These are phyloP conservation scores for Corythornis vintsioides DNA, from an alignment of 2,113 vertebrate genomes.

Conservation along the genomic window DNA sequence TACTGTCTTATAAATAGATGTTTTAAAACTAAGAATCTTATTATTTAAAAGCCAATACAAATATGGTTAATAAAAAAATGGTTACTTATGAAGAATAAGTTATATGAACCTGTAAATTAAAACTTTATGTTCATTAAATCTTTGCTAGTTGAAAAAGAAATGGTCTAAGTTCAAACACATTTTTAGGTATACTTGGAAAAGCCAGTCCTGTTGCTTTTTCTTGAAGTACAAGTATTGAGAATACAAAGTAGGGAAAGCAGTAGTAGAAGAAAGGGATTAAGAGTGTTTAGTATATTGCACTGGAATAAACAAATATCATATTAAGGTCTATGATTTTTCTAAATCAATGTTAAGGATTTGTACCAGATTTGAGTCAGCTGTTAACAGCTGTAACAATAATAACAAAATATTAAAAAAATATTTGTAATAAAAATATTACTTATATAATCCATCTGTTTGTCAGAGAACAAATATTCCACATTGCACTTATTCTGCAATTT, in stretches of 20 bases:
- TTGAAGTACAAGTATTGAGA: not conserved
- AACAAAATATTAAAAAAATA: not conserved
- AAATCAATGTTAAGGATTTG: not conserved
- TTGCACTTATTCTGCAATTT: not conserved
- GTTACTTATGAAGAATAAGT: conserved; percentile 38
- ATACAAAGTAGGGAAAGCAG: not conserved
- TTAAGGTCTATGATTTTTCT: not conserved
- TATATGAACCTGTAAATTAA: conserved; percentile 63
- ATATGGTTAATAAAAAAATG: no score
- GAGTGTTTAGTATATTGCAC: not conserved
- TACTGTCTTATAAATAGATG: no score
- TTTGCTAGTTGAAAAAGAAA: conserved; percentile 27
- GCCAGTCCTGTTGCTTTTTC: not conserved
- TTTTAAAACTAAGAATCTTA: no score
- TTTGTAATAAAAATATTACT: not conserved
- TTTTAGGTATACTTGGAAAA: conserved; percentile 22
- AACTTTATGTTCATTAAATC: conserved; percentile 59
- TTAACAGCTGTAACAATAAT: not conserved
- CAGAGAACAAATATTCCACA: not conserved
- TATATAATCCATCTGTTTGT: not conserved
- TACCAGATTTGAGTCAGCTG: not conserved
- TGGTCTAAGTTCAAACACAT: conserved; percentile 24
- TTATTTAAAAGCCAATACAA: no score
- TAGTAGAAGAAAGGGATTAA: not conserved
- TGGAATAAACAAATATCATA: not conserved